Percentiles rank a stretch among this genome's conserved stretches.
Conservation (phyloP, 2,113 vertebrate genomes). For the Morone chrysops region DNA sequence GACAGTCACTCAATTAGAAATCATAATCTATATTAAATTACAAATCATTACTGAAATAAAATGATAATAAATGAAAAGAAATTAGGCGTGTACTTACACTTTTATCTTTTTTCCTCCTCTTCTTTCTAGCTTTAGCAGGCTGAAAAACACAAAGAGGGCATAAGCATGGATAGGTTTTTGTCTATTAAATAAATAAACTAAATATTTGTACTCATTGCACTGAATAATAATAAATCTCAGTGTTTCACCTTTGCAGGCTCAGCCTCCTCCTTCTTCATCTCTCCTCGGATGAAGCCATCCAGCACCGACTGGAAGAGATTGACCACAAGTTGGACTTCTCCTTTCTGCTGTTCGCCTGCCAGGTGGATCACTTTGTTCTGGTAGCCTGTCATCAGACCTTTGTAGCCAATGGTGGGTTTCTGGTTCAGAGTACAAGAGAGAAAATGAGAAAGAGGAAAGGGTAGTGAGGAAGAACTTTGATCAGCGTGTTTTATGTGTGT, state of each 20-base stretch:
- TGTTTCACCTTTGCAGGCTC: conserved; percentile 88
- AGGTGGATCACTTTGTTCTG: conserved; percentile 91
- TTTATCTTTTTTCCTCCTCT: conserved; percentile 94
- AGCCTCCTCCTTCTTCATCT: conserved; percentile 91
- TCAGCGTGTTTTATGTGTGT: not conserved
- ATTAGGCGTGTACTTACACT: conserved; percentile 85
- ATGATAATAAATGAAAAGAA: not conserved
- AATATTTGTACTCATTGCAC: not conserved
- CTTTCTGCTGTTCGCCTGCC: conserved; percentile 89
- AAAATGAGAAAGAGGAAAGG: conserved; percentile 6
- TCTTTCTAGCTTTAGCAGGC: conserved; percentile 93
- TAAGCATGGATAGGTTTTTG: accelerated
- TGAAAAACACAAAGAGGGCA: conserved; percentile 64
- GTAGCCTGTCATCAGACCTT: conserved; percentile 93
- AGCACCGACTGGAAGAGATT: conserved; percentile 97
- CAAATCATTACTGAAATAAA: not conserved
- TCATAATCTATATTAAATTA: not conserved
- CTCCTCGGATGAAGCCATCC: conserved; percentile 94
- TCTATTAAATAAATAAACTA: too few relatives aligned
- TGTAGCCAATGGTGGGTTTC: conserved; percentile 95
- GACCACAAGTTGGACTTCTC: conserved; percentile 92
- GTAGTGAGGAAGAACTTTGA: not conserved
- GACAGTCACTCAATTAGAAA: conserved; percentile 12
- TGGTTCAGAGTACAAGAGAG: conserved; percentile 61
- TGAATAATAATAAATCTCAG: not conserved